phyloP scores from a whole-genome alignment of 2,797 vertebrate species.

The Nannoperca australis region DNA sequence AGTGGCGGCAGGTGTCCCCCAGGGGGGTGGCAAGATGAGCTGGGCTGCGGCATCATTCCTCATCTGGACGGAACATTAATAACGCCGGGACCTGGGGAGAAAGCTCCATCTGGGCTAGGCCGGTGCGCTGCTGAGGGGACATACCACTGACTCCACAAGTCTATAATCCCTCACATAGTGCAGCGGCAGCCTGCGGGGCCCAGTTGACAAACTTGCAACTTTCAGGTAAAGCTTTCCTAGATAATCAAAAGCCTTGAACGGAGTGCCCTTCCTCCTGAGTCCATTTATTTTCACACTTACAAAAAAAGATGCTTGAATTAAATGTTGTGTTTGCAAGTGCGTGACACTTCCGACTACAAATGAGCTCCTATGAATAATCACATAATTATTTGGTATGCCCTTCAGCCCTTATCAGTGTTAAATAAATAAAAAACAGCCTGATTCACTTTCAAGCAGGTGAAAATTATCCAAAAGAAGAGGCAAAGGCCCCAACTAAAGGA shows the following conservation, averaged over 20 bases:
- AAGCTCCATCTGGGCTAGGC: constrained; percentile 88
- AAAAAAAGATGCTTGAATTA: constrained; percentile 49
- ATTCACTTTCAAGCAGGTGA: constrained; percentile 41
- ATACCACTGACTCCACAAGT: constrained; percentile 86
- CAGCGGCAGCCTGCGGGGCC: constrained; percentile 43
- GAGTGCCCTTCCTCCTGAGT: not conserved
- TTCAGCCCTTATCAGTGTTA: constrained; percentile 52
- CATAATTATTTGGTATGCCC: constrained; percentile 51
- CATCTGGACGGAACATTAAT: constrained; percentile 93
- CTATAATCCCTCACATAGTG: constrained; percentile 82
- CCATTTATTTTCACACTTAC: constrained; percentile 21
- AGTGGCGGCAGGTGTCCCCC: constrained; percentile 87
- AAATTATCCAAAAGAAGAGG: constrained; percentile 31
- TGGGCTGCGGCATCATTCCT: constrained; percentile 87
- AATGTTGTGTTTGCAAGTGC: constrained; percentile 45
- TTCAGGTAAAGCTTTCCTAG: constrained; percentile 41
- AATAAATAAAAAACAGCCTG: constrained; percentile 51
- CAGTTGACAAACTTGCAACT: constrained; percentile 52
- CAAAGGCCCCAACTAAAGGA: constrained; percentile 5
- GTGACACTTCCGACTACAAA: constrained; percentile 46
- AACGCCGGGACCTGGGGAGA: constrained; percentile 86
- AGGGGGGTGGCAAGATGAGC: constrained; percentile 86
- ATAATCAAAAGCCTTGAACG: constrained; percentile 34
- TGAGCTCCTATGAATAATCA: constrained; percentile 60
- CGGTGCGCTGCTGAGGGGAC: constrained; percentile 78